Evolutionary conservation across 2,113 vertebrate genomes (phyloP), one percentile per base, ranked within the genome.

Genomic region (Solea solea): DNA sequence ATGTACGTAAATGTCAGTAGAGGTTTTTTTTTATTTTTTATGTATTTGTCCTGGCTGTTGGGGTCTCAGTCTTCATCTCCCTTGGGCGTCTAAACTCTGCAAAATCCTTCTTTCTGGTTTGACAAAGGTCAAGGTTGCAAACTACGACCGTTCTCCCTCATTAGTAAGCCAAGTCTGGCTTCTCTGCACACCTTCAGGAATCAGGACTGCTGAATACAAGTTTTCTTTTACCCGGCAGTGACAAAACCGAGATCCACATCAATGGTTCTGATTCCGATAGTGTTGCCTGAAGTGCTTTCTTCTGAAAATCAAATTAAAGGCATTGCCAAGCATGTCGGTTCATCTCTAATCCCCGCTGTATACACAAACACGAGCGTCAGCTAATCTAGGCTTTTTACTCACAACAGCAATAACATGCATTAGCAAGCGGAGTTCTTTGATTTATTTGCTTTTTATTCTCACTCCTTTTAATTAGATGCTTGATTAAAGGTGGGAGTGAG

Each of bases 391-490:
- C 71, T 63, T 66, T 76, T 64, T 81, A 67, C 80, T 75, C 64
- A 61, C 51, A 85, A 58, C 75, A 78, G 64, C 71, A 84, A 73
- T 72, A 79, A 58, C 63, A 74, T 21, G 69, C 66, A 74, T 83
- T 62, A 75, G 34, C n/a, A 61, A 68, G 72, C 21, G 54, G 63
- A 54, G 63, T 69, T 75, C 63, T 80, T 78, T 84, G 72, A 85
- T 86, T 79, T 75, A 72, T 83, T 81, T 72, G 2, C 58, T 60
- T 66, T 81, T 75, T 56, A 67, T 64, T 39, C 13, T 46, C 27
- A 76, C 28, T 56, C 44, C 40, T 81, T 85, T 81, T 88, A 81
- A 91, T 93, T 84, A 86, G 64, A 72, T 72, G 78, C 72, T 80
- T 88, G 76, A 88, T 88, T 86, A 85, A 77, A 72, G n/a, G 75